Base-by-base conservation (phyloP, 2,797 vertebrate species). In the Gambelia wislizenii region DNA sequence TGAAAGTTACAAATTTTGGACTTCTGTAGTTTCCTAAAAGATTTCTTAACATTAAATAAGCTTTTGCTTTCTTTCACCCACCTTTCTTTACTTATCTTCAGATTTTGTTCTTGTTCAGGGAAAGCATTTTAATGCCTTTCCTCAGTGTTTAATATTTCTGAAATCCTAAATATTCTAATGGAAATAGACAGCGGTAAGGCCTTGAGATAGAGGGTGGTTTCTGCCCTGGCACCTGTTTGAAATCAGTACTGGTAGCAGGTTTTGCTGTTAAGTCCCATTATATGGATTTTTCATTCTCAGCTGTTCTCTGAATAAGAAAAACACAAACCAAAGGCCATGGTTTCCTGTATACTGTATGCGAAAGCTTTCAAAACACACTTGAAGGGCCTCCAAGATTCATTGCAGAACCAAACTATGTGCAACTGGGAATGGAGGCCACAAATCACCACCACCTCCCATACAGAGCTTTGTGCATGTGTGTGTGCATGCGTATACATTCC, bases 271-370 rank as follows among this genome's bases (percentile, higher is more conserved):
- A 84, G 52, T 25, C 76, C 39, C 20, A 52, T 25, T 86, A 22
- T 52, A 84, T 44, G 33, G 49, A 18, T 64, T 89, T 25, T 13
- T 22, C 0, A 0, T 74, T 92, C 42, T 87, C 13, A 16, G 83
- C 83, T 92, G 67, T 83, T 87, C 83, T 92, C 42, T 84, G 74
- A 91, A 91, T 64, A 59, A 72, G 42, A 47, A 80, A 80, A 85
- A 80, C 49, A 80, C 49, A 54, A 77, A 78, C 83, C 84, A 87
- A 81, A 20, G 89, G 42, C 2, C 12, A 36, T 42, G 36, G 61
- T 56, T 83, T 69, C 61, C 61, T 69, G 49, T n/a, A 59, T 56
- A n/a, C n/a, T n/a, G n/a, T n/a, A 42, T 70, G 44, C 69, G 49
- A 80, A 39, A 30, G 33, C 22, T 89, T 52, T 88, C 69, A 74